These are phyloP conservation scores for Sceloporus tristichus DNA, from an alignment of 2,113 vertebrate genomes.

Conservation along the genomic window DNA sequence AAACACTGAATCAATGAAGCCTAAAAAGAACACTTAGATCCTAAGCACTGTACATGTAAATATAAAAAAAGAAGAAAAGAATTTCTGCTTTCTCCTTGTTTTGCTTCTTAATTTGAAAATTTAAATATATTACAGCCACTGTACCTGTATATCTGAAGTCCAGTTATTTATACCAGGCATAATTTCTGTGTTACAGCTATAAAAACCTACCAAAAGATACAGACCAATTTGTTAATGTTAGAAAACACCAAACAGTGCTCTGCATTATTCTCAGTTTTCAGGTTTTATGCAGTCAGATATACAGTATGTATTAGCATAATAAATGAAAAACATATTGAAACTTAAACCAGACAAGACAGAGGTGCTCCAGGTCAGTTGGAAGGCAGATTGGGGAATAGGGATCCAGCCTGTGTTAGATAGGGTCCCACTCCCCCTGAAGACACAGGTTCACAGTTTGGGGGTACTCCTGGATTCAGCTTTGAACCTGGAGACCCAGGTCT, in stretches of 20 bases:
- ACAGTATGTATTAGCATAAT: no score
- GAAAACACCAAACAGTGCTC: background rate
- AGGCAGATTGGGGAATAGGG: no score
- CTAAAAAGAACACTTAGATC: background rate
- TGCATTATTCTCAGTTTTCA: background rate
- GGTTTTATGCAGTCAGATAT: background rate
- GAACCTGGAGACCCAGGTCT: no score
- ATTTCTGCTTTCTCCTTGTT: slow-evolving; percentile 1
- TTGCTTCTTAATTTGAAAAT: background rate
- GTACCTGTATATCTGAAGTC: slow-evolving; percentile 95
- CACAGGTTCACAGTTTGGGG: no score
- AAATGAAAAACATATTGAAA: no score
- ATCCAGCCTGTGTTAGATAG: no score
- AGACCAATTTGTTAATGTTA: background rate
- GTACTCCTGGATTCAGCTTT: no score
- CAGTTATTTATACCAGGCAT: slow-evolving; percentile 99
- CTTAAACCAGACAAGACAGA: no score
- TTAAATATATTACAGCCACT: slow-evolving; percentile 2
- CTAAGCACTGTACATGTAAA: background rate
- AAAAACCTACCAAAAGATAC: slow-evolving; percentile 86
- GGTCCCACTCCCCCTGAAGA: no score
- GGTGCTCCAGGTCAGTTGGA: no score
- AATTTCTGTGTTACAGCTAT: slow-evolving; percentile 97
- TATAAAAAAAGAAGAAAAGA: background rate
- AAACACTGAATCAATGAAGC: background rate